Conservation (phyloP, 2,888 invertebrate species). For the Alcis repandata region DNA sequence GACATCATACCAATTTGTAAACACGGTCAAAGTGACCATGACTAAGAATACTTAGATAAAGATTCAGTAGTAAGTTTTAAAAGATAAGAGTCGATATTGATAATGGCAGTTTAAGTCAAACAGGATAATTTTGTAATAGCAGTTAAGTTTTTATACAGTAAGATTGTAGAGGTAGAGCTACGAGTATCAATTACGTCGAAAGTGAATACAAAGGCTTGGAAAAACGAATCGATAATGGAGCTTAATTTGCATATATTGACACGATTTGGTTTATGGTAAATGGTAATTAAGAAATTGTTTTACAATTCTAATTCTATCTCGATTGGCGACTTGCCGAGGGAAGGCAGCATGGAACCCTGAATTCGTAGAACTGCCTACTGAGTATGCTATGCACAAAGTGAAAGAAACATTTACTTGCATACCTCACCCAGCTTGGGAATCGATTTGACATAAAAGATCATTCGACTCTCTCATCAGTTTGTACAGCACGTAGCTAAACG, state of each 20-base stretch:
- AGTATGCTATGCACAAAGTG: slow-evolving; percentile 34
- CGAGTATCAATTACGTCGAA: too few relatives aligned
- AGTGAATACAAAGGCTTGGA: too few relatives aligned
- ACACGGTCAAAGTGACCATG: slow-evolving; percentile 42
- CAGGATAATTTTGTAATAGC: neutral
- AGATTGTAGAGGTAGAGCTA: too few relatives aligned
- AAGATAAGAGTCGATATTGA: neutral
- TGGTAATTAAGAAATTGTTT: neutral
- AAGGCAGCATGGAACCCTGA: neutral
- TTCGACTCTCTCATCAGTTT: slow-evolving; percentile 14
- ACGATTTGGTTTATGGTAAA: too few relatives aligned
- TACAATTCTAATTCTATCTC: neutral
- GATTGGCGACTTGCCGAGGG: slow-evolving; percentile 18
- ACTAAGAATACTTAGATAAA: slow-evolving; percentile 24
- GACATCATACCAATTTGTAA: slow-evolving; percentile 59
- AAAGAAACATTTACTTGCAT: slow-evolving; percentile 33
- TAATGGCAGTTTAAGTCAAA: neutral
- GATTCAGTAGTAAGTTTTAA: slow-evolving; percentile 20
- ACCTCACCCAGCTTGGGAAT: slow-evolving; percentile 23
- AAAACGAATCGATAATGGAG: too few relatives aligned
- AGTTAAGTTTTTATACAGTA: too few relatives aligned
- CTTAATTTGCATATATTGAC: too few relatives aligned
- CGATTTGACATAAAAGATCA: slow-evolving; percentile 19
- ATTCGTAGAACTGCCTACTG: slow-evolving; percentile 30
- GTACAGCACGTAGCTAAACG: slow-evolving; percentile 15